phyloP scores from a whole-genome alignment of 2,113 vertebrate genomes.

The Pholis gunnellus region DNA sequence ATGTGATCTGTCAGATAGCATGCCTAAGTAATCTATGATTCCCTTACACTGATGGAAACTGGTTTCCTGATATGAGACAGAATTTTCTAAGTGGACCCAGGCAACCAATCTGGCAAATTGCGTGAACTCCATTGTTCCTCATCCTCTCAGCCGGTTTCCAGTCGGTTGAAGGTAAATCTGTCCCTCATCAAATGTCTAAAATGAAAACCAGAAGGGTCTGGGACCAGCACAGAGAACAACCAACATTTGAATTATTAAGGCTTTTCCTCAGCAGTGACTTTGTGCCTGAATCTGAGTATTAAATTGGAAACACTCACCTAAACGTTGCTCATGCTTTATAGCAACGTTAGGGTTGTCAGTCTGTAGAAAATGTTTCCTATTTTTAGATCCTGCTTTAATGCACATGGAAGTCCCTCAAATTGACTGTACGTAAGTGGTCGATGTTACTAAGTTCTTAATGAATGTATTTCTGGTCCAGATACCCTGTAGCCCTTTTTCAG shows the following conservation, averaged over 20 bases:
- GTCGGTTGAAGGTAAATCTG: neutral
- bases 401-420: neutral
- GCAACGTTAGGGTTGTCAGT: neutral
- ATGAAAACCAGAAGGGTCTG: neutral
- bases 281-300: neutral
- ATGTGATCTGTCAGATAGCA: neutral
- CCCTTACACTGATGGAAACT: neutral
- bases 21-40: neutral
- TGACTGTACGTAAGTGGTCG: neutral
- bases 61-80: too few relatives aligned
- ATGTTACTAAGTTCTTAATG: neutral
- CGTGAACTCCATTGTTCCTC: neutral
- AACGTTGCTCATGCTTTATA: neutral
- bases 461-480: neutral
- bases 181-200: neutral
- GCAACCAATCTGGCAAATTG: neutral
- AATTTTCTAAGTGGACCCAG: too few relatives aligned
- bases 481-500: neutral
- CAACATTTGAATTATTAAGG: neutral
- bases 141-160: neutral
- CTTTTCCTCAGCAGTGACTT: neutral
- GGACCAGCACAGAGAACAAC: neutral
- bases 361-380: neutral
- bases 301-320: neutral
- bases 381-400: neutral